Base-by-base conservation (phyloP, 2,797 vertebrate species). In the Acrocephalus scirpaceus region DNA sequence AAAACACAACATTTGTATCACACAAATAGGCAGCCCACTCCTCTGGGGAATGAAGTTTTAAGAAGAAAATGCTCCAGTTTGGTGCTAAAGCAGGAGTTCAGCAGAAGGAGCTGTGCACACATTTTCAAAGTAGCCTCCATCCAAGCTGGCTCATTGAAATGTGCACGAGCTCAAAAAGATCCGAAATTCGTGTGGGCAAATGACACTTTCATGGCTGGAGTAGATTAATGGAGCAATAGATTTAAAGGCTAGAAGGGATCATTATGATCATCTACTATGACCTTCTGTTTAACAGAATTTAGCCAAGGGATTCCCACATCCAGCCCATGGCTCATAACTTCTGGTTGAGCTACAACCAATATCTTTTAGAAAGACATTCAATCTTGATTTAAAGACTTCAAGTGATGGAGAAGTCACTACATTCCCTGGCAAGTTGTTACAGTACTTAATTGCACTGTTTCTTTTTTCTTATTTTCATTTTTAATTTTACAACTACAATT, bases 171-270 rank as follows among this genome's bases (percentile, higher is more conserved):
- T 88, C 83, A 80, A 11, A 21, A 93, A 78, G 67, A 93, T 53
- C 88, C 1, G 13, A 67, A 91, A 92, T 85, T 29, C 27, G 51
- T 27, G 48, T 18, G 74, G 86, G 86, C 86, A 95, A 95, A 74
- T 92, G 92, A 92, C 94, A 94, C 64, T 94, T 96, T 93, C 83
- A 96, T 45, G 80, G 69, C 87, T 38, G 25, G 67, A 74, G 57
- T 5, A 95, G 93, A 96, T 95, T 88, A 94, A 95, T 88, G 60
- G 92, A 90, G 86, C 62, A 62, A 93, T 75, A 94, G 80, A 94
- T 95, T 92, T 86, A 90, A 90, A 86, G 91, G 91, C 92, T 96
- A 47, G 91, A 94, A 94, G 95, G 92, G 93, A 94, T 93, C 95
- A 93, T 96, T 95, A 94, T 57, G 87, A 95, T 90, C 79, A 88